Conservation (phyloP, 2,888 invertebrate species). For the Campoplex capitator region DNA sequence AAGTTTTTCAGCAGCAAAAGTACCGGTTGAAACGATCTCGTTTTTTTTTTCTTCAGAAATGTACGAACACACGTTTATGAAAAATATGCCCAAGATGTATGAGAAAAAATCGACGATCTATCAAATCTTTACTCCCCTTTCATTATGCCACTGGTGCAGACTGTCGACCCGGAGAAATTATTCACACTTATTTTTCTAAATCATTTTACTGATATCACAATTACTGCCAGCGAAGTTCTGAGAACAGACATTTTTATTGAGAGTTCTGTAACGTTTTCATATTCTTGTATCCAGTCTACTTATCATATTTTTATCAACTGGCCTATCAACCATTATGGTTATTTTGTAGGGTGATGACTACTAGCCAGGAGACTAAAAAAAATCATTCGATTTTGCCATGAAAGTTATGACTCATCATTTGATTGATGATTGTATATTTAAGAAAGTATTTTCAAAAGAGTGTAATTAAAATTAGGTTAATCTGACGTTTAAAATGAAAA, state of each 20-base stretch:
- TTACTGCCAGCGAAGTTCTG: too few species aligned
- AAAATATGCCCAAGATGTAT: background rate
- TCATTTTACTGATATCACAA: too few species aligned
- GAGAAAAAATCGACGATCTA: background rate
- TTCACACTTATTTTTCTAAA: too few species aligned
- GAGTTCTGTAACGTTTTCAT: too few species aligned
- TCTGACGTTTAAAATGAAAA: background rate
- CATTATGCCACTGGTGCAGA: too few species aligned
- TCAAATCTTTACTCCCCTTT: background rate
- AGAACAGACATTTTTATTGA: too few species aligned
- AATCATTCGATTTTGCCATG: background rate
- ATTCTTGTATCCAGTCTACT: too few species aligned
- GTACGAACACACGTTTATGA: slow-evolving; percentile 5
- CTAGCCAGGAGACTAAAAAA: background rate
- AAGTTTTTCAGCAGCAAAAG: slow-evolving; percentile 40
- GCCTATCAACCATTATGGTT: too few species aligned
- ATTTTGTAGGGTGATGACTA: too few species aligned
- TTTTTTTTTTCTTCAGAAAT: background rate
- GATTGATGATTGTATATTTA: background rate
- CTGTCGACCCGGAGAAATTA: too few species aligned
- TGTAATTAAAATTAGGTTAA: background rate
- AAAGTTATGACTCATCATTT: background rate
- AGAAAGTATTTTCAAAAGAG: background rate
- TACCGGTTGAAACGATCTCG: background rate
- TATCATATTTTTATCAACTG: too few species aligned